phyloP scores from a whole-genome alignment of 2,797 vertebrate genomes.

The Sebastes dallii region DNA sequence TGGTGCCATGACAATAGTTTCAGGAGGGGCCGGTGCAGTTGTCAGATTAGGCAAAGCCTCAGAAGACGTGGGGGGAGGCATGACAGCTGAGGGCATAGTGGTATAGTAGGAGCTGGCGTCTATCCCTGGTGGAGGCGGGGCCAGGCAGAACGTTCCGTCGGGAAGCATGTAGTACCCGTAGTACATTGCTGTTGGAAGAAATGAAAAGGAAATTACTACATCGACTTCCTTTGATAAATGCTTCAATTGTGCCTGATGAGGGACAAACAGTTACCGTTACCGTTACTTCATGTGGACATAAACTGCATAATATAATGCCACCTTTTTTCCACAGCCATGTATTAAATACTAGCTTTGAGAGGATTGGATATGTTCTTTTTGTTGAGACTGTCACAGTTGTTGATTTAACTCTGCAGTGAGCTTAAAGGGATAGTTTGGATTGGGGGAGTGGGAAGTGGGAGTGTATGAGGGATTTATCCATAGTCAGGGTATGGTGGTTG shows the following conservation, averaged over 20 bases:
- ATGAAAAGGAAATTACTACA: background rate
- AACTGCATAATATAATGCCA: background rate
- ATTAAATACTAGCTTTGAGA: conserved; percentile 1
- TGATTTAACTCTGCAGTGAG: background rate
- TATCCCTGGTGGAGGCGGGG: conserved; percentile 91
- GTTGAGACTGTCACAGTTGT: background rate
- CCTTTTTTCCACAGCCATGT: background rate
- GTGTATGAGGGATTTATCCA: background rate
- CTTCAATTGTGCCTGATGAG: background rate
- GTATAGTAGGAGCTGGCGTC: conserved; percentile 90
- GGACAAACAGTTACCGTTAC: too few relatives aligned
- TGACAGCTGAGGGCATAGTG: conserved; percentile 81
- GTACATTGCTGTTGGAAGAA: conserved; percentile 87
- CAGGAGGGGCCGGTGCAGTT: conserved; percentile 81
- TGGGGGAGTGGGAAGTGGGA: background rate
- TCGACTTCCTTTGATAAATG: background rate
- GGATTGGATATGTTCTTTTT: background rate
- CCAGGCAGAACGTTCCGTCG: conserved; percentile 94
- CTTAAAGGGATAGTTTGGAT: too few relatives aligned
- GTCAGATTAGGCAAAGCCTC: conserved; percentile 81
- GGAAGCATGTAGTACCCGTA: conserved; percentile 98
- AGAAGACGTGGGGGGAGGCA: conserved; percentile 78
- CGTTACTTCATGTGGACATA: background rate
- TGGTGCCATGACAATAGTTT: conserved; percentile 38
- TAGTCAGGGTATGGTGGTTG: too few relatives aligned